Evolutionary conservation across 2,888 invertebrate species (phyloP).

Genomic region (Drosophila borborema): DNA sequence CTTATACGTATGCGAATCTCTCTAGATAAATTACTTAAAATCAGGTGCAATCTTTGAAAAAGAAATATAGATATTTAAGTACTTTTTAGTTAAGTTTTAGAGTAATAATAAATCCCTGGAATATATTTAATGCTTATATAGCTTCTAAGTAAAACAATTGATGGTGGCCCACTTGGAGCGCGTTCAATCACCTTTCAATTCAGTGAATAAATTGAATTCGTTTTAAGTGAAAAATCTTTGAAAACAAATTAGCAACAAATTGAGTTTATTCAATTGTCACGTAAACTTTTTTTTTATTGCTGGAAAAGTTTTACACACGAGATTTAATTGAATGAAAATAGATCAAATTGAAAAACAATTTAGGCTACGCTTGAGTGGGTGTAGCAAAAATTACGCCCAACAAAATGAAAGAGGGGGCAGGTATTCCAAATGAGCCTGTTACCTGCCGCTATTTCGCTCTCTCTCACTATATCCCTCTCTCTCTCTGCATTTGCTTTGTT

Average conservation of each 20-base stretch:
- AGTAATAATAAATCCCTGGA: no score
- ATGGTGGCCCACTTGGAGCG: neutral
- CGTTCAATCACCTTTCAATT: slow-evolving; percentile 12
- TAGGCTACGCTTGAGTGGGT: slow-evolving; percentile 43
- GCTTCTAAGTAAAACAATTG: neutral
- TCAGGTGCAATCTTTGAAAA: no score
- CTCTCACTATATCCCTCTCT: neutral
- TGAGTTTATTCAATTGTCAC: slow-evolving; percentile 9
- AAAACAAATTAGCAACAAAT: slow-evolving; percentile 18
- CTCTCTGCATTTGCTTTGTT: neutral
- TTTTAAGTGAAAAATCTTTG: slow-evolving; percentile 19
- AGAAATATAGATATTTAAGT: no score
- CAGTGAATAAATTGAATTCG: neutral
- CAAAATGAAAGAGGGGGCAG: neutral
- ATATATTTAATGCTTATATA: no score
- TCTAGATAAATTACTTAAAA: no score
- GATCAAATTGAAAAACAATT: slow-evolving; percentile 53
- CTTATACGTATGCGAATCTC: no score
- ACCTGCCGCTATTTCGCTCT: neutral
- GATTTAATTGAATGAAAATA: slow-evolving; percentile 59
- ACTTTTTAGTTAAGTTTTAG: no score
- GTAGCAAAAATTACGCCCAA: neutral
- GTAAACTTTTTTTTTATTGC: slow-evolving; percentile 3
- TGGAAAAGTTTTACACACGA: slow-evolving; percentile 11
- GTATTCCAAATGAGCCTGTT: slow-evolving; percentile 4